Evolutionary conservation across 2,797 vertebrate genomes (phyloP), one percentile per base, ranked within the genome.

Genomic region (Chelon auratus): DNA sequence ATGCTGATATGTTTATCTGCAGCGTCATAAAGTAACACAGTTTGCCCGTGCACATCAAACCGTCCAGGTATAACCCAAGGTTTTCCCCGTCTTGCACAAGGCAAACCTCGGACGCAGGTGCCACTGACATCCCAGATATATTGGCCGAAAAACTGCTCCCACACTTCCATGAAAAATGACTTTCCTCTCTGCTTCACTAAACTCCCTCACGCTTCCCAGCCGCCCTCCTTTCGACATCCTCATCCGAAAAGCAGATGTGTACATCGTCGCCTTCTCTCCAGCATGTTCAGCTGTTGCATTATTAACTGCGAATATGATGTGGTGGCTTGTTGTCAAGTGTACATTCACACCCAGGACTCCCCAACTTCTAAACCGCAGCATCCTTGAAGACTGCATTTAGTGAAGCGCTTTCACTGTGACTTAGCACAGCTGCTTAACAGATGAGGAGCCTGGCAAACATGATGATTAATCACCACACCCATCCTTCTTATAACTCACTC

Each of bases 381-480:
- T 48, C 45, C n/a, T 1, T 14, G 7, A 45, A 45, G 45, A n/a
- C 20, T 70, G 61, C 47, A 65, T 68, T 47, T 9, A 47, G 6
- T 22, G 33, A 53, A 51, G 40, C 55, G 58, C 47, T 77, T 3
- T 22, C 3, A 45, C 43, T 61, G 43, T 60, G 40, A 75, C 55
- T 61, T 18, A 22, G 33, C 45, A 69, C 53, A 77, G 67, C 62
- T 72, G 64, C 17, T 68, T 14, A 36, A 73, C 15, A 62, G 55
- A 61, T 78, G 59, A 75, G 64, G 36, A 24, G 54, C 62, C 54
- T 30, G 51, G 9, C 36, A 56, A 72, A 62, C 42, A 68, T 61
- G 55, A 67, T 61, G 48, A 75, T 71, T 36, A 59, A 68, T 64
- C 11, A 17, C 37, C 15, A 48, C 18, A 39, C 15, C 30, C 10